A percentile compares a stretch with the other conserved stretches of the same genome.
These are phyloP conservation scores for Paracanthobrama guichenoti DNA, from an alignment of 2,113 vertebrate genomes.

Conservation along the genomic window DNA sequence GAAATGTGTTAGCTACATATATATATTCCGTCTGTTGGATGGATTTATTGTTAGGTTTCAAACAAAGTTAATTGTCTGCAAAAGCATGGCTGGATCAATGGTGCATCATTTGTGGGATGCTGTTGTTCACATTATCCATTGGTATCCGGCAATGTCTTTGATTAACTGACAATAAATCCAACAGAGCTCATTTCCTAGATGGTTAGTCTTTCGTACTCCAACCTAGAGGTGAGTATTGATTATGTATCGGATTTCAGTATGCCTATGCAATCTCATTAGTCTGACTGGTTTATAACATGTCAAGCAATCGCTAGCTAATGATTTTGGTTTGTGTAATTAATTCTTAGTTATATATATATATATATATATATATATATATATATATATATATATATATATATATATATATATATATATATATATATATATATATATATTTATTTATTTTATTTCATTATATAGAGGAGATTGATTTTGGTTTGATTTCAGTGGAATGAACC, in stretches of 20 bases:
- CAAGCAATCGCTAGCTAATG: constrained; percentile 37
- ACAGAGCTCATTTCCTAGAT: constrained; percentile 51
- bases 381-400: too few relatives aligned
- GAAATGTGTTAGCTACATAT: constrained; percentile 8
- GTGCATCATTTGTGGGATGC: neutral
- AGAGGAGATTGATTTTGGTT: constrained; percentile 46
- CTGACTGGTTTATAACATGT: constrained; percentile 47
- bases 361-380: too few relatives aligned
- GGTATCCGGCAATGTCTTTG: neutral
- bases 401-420: too few relatives aligned
- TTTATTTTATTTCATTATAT: constrained; percentile 18
- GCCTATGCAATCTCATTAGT: constrained; percentile 51
- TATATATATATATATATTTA: too few relatives aligned
- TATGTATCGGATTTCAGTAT: constrained; percentile 40
- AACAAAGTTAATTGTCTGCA: constrained; percentile 16
- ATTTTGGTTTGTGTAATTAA: constrained; percentile 43
- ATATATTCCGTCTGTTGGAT: neutral
- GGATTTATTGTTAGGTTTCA: constrained; percentile 15
- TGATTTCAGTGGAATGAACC: neutral
- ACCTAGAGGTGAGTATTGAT: constrained; percentile 59
- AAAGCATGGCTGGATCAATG: constrained; percentile 13
- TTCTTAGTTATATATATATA: too few relatives aligned
- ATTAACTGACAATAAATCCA: constrained; percentile 40
- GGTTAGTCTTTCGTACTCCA: constrained; percentile 33
- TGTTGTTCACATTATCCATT: constrained; percentile 4